Percentiles rank a stretch among this genome's conserved stretches.
Conservation (phyloP, 2,888 invertebrate species). For the Ophion slaviceki region DNA sequence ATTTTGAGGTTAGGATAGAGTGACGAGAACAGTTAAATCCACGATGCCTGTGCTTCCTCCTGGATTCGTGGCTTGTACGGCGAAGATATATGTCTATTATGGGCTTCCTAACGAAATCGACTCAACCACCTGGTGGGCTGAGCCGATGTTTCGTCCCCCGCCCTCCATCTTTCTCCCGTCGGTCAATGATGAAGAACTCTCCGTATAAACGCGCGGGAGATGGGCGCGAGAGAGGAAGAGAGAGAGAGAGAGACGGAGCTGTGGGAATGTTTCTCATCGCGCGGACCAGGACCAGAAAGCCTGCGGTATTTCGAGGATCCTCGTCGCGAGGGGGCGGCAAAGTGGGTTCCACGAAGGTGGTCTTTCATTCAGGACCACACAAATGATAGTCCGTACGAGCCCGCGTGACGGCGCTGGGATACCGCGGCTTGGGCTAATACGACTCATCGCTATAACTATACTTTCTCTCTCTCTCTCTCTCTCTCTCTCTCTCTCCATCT, state of each 20-base stretch:
- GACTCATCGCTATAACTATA: slow-evolving; percentile 31
- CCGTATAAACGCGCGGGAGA: slow-evolving; percentile 21
- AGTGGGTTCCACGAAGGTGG: slow-evolving; percentile 80
- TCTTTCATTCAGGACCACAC: slow-evolving; percentile 78
- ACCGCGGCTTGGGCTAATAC: slow-evolving; percentile 37
- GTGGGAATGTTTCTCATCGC: slow-evolving; percentile 57
- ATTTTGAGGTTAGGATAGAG: background rate
- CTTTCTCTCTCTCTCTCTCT: slow-evolving; percentile 10
- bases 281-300: slow-evolving; percentile 51
- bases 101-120: slow-evolving; percentile 62
- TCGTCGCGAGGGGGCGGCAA: slow-evolving; percentile 73
- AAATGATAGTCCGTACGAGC: slow-evolving; percentile 76
- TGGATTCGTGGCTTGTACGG: slow-evolving; percentile 15
- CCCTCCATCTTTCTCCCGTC: slow-evolving; percentile 9
- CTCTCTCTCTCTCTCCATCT: background rate
- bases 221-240: slow-evolving; percentile 28
- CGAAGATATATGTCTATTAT: slow-evolving; percentile 42
- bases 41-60: background rate
- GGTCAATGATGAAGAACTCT: slow-evolving; percentile 21
- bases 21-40: background rate
- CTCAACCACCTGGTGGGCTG: slow-evolving; percentile 61
- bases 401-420: slow-evolving; percentile 62
- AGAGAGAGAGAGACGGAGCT: slow-evolving; percentile 23
- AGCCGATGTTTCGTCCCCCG: slow-evolving; percentile 33
- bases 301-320: slow-evolving; percentile 73